Evolutionary conservation across 1,140 invertebrate species (phyloP).

Genomic region (Drosophila repletoides): DNA sequence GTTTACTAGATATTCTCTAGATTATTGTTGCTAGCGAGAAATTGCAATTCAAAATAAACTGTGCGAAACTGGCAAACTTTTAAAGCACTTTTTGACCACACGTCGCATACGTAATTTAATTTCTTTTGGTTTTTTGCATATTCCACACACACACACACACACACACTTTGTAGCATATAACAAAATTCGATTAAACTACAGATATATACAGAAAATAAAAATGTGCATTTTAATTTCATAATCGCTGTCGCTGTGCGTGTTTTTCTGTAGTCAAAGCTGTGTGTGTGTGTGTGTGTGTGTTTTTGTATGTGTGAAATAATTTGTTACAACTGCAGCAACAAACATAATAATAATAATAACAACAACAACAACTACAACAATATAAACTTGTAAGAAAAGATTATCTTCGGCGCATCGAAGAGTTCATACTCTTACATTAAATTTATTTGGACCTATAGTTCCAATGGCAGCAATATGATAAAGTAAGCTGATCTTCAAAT

Average conservation of each 20-base stretch:
- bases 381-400: too few species aligned
- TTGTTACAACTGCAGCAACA: slow-evolving; percentile 66
- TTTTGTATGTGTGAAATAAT: slow-evolving; percentile 49
- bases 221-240: slow-evolving; percentile 41
- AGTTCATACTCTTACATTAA: too few species aligned
- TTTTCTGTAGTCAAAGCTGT: background rate
- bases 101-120: slow-evolving; percentile 30
- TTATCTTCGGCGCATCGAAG: too few species aligned
- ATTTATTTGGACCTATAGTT: too few species aligned
- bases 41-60: too few species aligned
- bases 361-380: slow-evolving; percentile 10
- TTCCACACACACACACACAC: background rate
- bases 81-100: too few species aligned
- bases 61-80: too few species aligned
- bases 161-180: background rate
- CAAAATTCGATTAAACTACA: slow-evolving; percentile 37
- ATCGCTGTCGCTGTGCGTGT: slow-evolving; percentile 38
- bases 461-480: too few species aligned
- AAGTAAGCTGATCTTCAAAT: too few species aligned
- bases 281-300: slow-evolving; percentile 10
- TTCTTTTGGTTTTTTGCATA: slow-evolving; percentile 12
- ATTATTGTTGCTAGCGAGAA: too few species aligned
- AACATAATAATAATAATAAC: slow-evolving; percentile 36
- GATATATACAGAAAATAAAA: slow-evolving; percentile 3
- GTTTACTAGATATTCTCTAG: too few species aligned